A percentile compares a stretch with the other conserved stretches of the same genome.
Evolutionary conservation across 2,888 invertebrate species (phyloP).

Genomic region (Ophioninae sp.): DNA sequence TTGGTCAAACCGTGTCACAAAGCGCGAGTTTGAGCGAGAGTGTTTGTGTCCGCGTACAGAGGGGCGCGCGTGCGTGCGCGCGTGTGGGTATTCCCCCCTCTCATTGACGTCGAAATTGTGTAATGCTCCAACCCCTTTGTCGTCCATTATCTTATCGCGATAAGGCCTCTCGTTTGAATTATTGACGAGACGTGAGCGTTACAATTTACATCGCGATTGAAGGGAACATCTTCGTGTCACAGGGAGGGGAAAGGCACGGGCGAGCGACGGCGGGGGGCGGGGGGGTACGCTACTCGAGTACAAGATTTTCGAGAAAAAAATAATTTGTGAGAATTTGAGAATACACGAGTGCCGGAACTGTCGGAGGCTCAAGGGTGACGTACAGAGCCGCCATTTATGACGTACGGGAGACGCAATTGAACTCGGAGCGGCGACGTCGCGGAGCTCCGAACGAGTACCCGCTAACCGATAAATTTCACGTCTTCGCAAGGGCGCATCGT

Average conservation of each 20-base stretch:
- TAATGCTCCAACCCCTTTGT: conserved; percentile 50
- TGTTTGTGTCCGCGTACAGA: conserved; percentile 12
- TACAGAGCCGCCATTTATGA: too few relatives aligned
- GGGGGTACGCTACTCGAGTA: too few relatives aligned
- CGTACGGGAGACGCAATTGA: too few relatives aligned
- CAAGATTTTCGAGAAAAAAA: not conserved
- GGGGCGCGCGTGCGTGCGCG: conserved; percentile 13
- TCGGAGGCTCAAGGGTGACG: too few relatives aligned
- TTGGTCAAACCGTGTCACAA: conserved; percentile 39
- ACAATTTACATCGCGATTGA: not conserved
- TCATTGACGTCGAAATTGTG: conserved; percentile 50
- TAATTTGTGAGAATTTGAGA: too few relatives aligned
- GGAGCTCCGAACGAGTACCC: not conserved
- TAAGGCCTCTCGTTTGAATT: conserved; percentile 11
- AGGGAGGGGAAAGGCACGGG: not conserved
- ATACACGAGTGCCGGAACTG: too few relatives aligned
- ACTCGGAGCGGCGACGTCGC: not conserved
- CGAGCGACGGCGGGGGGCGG: not conserved
- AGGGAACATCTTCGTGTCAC: not conserved
- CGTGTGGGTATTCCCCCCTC: conserved; percentile 4
- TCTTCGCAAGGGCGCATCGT: not conserved
- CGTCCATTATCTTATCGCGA: conserved; percentile 7
- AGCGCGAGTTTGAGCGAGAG: conserved; percentile 1
- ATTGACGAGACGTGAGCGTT: not conserved
- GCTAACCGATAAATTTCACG: not conserved